Evolutionary conservation across 1,140 invertebrate genomes (phyloP).

Genomic region (Tenebrio molitor): DNA sequence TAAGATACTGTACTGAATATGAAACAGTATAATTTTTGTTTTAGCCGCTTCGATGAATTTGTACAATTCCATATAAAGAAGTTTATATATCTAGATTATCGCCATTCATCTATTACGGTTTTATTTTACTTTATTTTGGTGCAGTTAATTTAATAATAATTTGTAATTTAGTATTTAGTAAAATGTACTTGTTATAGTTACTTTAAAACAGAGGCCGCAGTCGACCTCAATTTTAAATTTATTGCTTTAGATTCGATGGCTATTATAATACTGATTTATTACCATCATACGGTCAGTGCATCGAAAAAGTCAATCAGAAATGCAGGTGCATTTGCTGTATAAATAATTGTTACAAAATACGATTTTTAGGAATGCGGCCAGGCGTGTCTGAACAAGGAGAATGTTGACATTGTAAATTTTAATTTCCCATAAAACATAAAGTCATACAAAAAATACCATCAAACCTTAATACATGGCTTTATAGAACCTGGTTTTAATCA

Average conservation of each 20-base stretch:
- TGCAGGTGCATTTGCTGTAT: conserved; percentile 33
- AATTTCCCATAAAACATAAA: conserved; percentile 20
- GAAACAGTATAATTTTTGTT: too few relatives aligned
- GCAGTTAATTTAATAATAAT: too few relatives aligned
- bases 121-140: too few relatives aligned
- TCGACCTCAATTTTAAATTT: conserved; percentile 30
- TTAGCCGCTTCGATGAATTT: too few relatives aligned
- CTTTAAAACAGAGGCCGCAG: not conserved
- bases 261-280: conserved; percentile 27
- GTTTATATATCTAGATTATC: too few relatives aligned
- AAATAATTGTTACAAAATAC: conserved; percentile 33
- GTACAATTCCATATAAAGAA: too few relatives aligned
- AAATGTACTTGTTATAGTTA: too few relatives aligned
- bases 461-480: conserved; percentile 16
- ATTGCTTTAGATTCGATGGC: conserved; percentile 14
- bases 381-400: conserved; percentile 4
- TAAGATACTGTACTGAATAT: too few relatives aligned
- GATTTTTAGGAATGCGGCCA: conserved; percentile 22
- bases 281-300: not conserved
- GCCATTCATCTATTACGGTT: too few relatives aligned
- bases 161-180: too few relatives aligned
- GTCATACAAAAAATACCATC: not conserved
- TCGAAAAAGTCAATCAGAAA: conserved; percentile 37
- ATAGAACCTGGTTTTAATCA: conserved; percentile 2
- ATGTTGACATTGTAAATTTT: conserved; percentile 14